phyloP scores from a whole-genome alignment of 2,888 invertebrate species.

The Gnatocerus cornutus region DNA sequence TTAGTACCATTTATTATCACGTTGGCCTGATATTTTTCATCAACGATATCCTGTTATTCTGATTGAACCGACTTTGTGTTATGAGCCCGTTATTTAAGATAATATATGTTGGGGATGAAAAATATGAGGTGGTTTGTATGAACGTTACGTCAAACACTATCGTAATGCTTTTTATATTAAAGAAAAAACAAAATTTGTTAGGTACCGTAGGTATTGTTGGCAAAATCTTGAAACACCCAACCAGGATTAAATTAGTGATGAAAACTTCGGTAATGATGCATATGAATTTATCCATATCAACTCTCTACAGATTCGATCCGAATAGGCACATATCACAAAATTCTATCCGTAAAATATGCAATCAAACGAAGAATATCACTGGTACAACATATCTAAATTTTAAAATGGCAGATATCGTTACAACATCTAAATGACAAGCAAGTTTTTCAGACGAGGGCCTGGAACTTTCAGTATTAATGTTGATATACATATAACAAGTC shows the following conservation, averaged over 20 bases:
- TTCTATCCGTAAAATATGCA: slow-evolving; percentile 10
- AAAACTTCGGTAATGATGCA: slow-evolving; percentile 46
- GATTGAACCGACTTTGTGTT: slow-evolving; percentile 33
- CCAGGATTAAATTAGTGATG: background rate
- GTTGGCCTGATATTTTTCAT: slow-evolving; percentile 47
- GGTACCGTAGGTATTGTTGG: slow-evolving; percentile 37
- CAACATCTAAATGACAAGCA: slow-evolving; percentile 55
- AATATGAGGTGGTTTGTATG: slow-evolving; percentile 38
- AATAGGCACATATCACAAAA: slow-evolving; percentile 40
- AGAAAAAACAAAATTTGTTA: slow-evolving; percentile 32
- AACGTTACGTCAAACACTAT: slow-evolving; percentile 36
- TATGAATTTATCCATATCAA: slow-evolving; percentile 46
- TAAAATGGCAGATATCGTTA: slow-evolving; percentile 30
- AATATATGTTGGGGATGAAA: slow-evolving; percentile 38
- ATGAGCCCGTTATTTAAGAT: slow-evolving; percentile 47
- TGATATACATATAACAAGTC: slow-evolving; percentile 53
- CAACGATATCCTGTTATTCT: slow-evolving; percentile 28
- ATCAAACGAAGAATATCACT: slow-evolving; percentile 49
- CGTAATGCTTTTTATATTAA: slow-evolving; percentile 46
- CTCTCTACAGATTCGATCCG: slow-evolving; percentile 23
- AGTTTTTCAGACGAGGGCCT: slow-evolving; percentile 50
- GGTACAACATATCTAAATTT: slow-evolving; percentile 50
- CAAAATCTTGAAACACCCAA: slow-evolving; percentile 47
- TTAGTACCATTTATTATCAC: slow-evolving; percentile 43
- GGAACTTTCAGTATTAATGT: slow-evolving; percentile 51